phyloP scores from a whole-genome alignment of 2,888 invertebrate genomes.

The Poecilus cupreus region DNA sequence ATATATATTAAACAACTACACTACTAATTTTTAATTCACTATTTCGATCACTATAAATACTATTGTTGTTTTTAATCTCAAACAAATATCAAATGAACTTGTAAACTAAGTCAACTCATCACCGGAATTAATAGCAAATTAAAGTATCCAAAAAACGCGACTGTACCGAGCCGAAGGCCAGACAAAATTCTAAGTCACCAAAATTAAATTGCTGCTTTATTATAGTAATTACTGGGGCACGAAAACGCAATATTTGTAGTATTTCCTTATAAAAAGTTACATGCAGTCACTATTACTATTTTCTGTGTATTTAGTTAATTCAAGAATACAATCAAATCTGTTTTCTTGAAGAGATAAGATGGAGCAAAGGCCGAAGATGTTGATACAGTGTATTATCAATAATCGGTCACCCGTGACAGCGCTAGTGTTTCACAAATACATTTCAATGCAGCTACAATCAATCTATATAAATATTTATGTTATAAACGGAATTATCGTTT shows the following conservation, averaged over 20 bases:
- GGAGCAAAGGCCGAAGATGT: slow-evolving; percentile 1
- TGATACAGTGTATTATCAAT: slow-evolving; percentile 11
- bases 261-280: neutral
- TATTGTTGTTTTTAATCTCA: neutral
- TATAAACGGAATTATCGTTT: too few relatives aligned
- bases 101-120: neutral
- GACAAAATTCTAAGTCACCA: neutral
- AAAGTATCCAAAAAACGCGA: neutral
- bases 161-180: neutral
- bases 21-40: neutral
- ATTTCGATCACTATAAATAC: too few relatives aligned
- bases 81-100: neutral
- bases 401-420: neutral
- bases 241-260: neutral
- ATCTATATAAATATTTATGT: too few relatives aligned
- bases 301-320: neutral
- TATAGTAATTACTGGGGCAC: slow-evolving; percentile 1
- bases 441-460: neutral
- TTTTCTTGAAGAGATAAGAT: neutral
- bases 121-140: neutral
- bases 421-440: neutral
- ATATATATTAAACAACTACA: too few relatives aligned
- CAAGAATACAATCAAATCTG: neutral
- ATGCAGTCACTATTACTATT: neutral
- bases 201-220: neutral